Evolutionary conservation across 2,888 invertebrate species (phyloP), one percentile per base, ranked within the genome.

Genomic region (Tortricodes alternella): DNA sequence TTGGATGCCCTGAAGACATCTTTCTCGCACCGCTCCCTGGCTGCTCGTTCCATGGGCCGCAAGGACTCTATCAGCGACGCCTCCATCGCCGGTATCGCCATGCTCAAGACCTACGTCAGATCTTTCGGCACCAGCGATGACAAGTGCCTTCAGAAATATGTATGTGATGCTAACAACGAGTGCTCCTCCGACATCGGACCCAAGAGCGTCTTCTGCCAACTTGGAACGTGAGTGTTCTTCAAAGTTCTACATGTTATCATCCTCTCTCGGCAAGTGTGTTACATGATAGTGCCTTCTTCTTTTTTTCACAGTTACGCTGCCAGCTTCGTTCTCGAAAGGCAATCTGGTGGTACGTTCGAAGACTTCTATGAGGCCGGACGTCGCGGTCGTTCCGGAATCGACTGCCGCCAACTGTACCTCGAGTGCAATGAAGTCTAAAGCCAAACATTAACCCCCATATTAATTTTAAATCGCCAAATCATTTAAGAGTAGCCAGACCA

Each of bases 21-120:
- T 29, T 97, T 98, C 92, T 97, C 97, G 23, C 97, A 97, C 84
- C 94, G 97, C 70, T 97, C 97, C 13, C 84, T 97, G 71, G 92
- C 95, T 8, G 97, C 97, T 27, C 93, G 97, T 58, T 96, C 96
- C 49, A 90, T 97, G 72, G 97, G 97, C 67, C 95, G 94, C 80
- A 95, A 96, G 73, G 97, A 97, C 83, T 95, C 96, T n/a, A 92
- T 97, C 64, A 96, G 97, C 69, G 97, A 98, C 77, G 97, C 97
- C 11, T 95, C 96, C 7, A 93, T 97, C 13, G 97, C 98, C 43
- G 95, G 97, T 48, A 95, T 97, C 66, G 93, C 96, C 57, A 95
- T 98, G 94, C 90, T 97, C 71, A 97, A 97, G 92, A 96, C 96
- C 60, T 97, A 97, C 85, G 94, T 96, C 53, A 93, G 95, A 73